Evolutionary conservation across 2,888 invertebrate genomes (phyloP).

Genomic region (Chrysolina haemoptera): DNA sequence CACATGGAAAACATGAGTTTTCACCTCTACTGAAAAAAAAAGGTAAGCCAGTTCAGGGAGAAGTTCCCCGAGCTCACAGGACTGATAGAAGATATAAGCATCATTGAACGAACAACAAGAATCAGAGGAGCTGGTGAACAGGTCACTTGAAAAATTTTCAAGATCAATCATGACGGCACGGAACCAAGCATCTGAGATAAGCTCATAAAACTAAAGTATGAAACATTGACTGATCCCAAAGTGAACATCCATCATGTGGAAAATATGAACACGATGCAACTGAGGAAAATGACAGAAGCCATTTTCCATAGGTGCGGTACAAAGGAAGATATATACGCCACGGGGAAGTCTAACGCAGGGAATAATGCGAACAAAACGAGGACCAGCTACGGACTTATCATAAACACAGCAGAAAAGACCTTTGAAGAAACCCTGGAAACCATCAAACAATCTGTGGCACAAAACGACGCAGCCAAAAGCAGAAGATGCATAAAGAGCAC

Average conservation of each 20-base stretch:
- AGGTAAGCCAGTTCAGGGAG: neutral
- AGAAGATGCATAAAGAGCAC: no score
- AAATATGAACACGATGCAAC: neutral
- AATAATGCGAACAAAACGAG: neutral
- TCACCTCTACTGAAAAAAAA: no score
- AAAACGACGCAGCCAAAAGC: no score
- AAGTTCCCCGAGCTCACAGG: neutral
- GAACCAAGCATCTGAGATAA: neutral
- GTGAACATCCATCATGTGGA: constrained; percentile 30
- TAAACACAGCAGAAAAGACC: no score
- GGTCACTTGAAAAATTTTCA: neutral
- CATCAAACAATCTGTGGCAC: no score
- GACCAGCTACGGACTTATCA: constrained; percentile 19
- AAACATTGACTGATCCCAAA: neutral
- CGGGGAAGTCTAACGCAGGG: neutral
- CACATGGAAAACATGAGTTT: no score
- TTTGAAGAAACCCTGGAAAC: no score
- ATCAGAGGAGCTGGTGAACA: neutral
- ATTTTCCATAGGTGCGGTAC: constrained; percentile 19
- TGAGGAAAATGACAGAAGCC: constrained; percentile 32
- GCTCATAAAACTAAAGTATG: neutral
- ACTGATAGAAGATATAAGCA: neutral
- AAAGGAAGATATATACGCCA: neutral
- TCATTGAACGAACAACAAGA: neutral
- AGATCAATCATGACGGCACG: neutral